phyloP scores from a whole-genome alignment of 2,113 vertebrate species.

The Xyliphius kryptos region DNA sequence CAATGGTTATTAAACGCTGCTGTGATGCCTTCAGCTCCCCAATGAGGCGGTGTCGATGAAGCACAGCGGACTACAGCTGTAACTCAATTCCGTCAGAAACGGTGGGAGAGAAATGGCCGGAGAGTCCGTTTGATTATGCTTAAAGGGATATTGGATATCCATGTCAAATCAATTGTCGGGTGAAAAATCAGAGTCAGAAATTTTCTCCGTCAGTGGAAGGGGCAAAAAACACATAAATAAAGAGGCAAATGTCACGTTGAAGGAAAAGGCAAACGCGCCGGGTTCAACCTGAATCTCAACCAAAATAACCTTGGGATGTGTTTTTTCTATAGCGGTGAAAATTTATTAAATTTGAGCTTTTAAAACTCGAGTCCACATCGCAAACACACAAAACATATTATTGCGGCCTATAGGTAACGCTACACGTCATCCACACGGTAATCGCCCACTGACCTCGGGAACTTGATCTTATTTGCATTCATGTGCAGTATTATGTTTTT shows the following conservation, averaged over 20 bases:
- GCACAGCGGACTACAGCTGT: conserved; percentile 51
- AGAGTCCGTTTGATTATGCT: conserved; percentile 70
- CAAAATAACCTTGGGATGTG: conserved; percentile 44
- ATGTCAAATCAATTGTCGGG: conserved; percentile 70
- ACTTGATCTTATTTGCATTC: conserved; percentile 6
- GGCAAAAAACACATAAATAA: conserved; percentile 58
- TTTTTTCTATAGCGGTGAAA: conserved; percentile 27
- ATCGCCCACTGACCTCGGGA: conserved; percentile 7
- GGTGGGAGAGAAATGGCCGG: conserved; percentile 52
- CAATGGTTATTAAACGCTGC: conserved; percentile 27
- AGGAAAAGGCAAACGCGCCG: conserved; percentile 38
- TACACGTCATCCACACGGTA: background rate
- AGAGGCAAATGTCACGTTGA: conserved; percentile 49
- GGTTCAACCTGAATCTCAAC: conserved; percentile 34
- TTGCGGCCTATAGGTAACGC: background rate
- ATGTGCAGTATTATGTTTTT: background rate
- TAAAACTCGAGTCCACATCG: conserved; percentile 19
- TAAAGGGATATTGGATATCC: conserved; percentile 72
- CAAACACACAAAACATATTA: conserved; percentile 11
- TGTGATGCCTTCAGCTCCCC: conserved; percentile 33
- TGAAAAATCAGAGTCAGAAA: conserved; percentile 66
- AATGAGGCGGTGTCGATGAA: conserved; percentile 37
- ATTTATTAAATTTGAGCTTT: conserved; percentile 34
- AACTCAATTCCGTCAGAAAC: conserved; percentile 66
- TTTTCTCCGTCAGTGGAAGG: conserved; percentile 54